Percentiles rank a stretch among this genome's conserved stretches.
phyloP scores from a whole-genome alignment of 2,113 vertebrate species.

The Propithecus coquereli region DNA sequence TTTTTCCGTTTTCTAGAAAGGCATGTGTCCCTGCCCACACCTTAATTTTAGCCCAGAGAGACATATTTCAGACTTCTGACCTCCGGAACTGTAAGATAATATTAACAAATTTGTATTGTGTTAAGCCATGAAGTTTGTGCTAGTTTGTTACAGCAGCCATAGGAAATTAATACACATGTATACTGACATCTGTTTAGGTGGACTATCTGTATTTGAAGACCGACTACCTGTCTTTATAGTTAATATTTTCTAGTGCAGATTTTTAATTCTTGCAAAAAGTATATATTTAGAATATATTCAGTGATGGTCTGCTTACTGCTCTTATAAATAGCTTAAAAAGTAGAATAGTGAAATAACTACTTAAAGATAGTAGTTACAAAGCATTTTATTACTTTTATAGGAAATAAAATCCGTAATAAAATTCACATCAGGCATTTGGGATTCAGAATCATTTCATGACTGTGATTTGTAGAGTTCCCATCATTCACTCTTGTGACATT shows the following conservation, averaged over 20 bases:
- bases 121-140: not conserved
- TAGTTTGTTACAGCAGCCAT: not conserved
- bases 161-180: not conserved
- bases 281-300: not conserved
- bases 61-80: not conserved
- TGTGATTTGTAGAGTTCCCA: not conserved
- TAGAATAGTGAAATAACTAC: not conserved
- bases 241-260: not conserved
- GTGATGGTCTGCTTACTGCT: not conserved
- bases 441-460: not conserved
- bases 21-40: not conserved
- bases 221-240: not conserved
- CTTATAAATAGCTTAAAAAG: constrained; percentile 1
- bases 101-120: not conserved
- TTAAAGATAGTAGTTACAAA: not conserved
- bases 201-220: not conserved
- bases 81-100: not conserved
- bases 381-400: constrained; percentile 8
- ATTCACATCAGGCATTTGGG: constrained; percentile 29
- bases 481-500: not conserved
- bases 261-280: constrained; percentile 26
- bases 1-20: not conserved
- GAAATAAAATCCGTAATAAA: constrained; percentile 43
- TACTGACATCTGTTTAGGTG: not conserved
- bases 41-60: not conserved